phyloP scores from a whole-genome alignment of 2,113 vertebrate species.

The Pongo abelii region DNA sequence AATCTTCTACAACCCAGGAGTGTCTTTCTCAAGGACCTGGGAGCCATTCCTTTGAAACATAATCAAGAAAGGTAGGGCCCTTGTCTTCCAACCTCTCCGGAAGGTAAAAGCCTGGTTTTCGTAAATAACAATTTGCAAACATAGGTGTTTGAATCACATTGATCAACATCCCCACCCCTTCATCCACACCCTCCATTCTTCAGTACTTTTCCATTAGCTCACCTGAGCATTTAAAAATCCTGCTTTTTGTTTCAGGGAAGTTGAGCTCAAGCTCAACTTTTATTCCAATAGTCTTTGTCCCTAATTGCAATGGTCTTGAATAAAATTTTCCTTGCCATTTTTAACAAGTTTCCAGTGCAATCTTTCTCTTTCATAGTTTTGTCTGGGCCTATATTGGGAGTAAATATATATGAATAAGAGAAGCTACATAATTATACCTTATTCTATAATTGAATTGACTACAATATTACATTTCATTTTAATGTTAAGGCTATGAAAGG shows the following conservation, averaged over 20 bases:
- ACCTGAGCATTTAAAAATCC: background rate
- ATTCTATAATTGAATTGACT: background rate
- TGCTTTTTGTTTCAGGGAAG: background rate
- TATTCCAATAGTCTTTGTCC: background rate
- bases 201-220: background rate
- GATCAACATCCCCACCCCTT: background rate
- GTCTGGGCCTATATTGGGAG: background rate
- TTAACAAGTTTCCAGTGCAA: background rate
- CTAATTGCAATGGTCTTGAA: background rate
- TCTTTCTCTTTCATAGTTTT: background rate
- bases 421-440: background rate
- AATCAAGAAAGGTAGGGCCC: background rate
- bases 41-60: background rate
- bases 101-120: background rate
- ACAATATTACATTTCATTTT: background rate
- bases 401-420: background rate
- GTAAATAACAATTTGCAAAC: background rate
- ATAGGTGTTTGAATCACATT: no score
- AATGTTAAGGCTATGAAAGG: background rate
- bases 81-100: background rate
- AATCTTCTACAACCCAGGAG: background rate
- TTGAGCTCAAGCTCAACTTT: background rate
- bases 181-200: background rate
- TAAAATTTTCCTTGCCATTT: background rate
- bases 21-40: background rate